Conservation (phyloP, 2,888 invertebrate species). For the Hyles lineata region DNA sequence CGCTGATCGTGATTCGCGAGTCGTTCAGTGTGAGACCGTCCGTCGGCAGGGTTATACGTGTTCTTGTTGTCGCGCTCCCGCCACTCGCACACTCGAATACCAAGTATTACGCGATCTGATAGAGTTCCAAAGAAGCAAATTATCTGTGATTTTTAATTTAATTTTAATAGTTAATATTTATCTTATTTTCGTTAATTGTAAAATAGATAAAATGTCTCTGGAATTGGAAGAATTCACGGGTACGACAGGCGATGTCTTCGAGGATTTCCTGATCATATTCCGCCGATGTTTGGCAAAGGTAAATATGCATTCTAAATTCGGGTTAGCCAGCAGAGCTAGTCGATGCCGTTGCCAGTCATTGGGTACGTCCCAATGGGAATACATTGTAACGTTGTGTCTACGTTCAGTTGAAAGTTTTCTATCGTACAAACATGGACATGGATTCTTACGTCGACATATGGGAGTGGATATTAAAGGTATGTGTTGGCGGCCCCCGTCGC, state of each 20-base stretch:
- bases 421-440: constrained; percentile 55
- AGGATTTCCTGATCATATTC: constrained; percentile 89
- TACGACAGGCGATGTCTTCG: constrained; percentile 88
- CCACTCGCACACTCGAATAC: constrained; percentile 61
- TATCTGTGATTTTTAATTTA: constrained; percentile 70
- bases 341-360: constrained; percentile 54
- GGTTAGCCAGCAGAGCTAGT: constrained; percentile 54
- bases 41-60: constrained; percentile 57
- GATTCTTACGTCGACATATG: constrained; percentile 63
- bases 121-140: constrained; percentile 72
- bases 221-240: constrained; percentile 87
- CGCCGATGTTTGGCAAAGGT: constrained; percentile 89
- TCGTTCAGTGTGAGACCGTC: constrained; percentile 65
- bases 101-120: constrained; percentile 72
- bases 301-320: constrained; percentile 79
- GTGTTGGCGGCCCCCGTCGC: constrained; percentile 17
- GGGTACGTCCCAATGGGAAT: constrained; percentile 46
- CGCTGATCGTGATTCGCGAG: neutral
- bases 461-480: constrained; percentile 69
- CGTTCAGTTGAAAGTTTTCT: constrained; percentile 27
- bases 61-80: constrained; percentile 47
- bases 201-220: constrained; percentile 84
- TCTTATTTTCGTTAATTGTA: constrained; percentile 52
- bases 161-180: constrained; percentile 50
- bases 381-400: constrained; percentile 35